Conservation (phyloP, 2,797 vertebrate species). For the Artibeus lituratus region DNA sequence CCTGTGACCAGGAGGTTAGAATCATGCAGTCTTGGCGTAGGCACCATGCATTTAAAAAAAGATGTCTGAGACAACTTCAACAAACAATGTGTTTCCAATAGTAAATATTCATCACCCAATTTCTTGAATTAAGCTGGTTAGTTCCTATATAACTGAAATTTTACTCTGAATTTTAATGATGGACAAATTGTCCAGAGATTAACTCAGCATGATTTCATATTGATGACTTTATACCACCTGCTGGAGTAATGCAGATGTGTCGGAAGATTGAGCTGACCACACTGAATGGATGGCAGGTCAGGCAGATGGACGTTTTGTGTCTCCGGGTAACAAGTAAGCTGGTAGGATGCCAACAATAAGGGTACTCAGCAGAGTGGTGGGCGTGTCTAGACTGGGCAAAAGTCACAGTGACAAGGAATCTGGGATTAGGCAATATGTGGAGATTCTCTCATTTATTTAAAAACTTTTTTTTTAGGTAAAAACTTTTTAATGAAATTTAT, state of each 20-base stretch:
- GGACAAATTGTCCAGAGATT: neutral
- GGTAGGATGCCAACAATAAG: neutral
- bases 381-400: neutral
- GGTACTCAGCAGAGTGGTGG: neutral
- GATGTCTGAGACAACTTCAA: neutral
- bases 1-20: neutral
- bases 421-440: neutral
- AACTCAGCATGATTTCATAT: neutral
- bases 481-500: neutral
- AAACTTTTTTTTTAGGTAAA: neutral
- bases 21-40: neutral
- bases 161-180: neutral
- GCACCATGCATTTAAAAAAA: neutral
- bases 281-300: neutral
- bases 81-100: neutral
- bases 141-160: neutral
- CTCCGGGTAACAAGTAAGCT: neutral
- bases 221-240: neutral
- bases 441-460: neutral
- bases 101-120: neutral
- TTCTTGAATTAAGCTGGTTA: neutral
- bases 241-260: neutral
- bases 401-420: neutral
- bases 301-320: neutral
- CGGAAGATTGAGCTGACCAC: neutral